phyloP scores from a whole-genome alignment of 2,113 vertebrate genomes.

The Scytalopus superciliaris region DNA sequence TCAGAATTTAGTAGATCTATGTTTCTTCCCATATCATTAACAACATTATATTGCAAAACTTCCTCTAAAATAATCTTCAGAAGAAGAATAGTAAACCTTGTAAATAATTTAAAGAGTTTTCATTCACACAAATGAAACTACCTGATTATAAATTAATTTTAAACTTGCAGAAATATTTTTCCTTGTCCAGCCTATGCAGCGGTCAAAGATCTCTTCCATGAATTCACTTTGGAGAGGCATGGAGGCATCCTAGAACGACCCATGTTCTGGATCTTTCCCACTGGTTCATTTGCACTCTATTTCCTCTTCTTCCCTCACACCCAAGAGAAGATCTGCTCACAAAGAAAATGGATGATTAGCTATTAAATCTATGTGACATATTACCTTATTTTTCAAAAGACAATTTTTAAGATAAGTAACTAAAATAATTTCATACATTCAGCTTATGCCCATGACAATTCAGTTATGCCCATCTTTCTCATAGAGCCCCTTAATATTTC shows the following conservation, averaged over 20 bases:
- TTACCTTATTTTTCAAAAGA: background rate
- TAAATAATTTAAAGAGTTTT: background rate
- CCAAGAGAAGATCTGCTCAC: background rate
- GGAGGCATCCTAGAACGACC: background rate
- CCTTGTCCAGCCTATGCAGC: background rate
- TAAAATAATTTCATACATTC: background rate
- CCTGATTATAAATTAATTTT: background rate
- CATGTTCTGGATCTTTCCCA: background rate
- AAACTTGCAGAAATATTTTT: background rate
- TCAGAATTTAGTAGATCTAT: background rate
- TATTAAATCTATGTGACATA: background rate
- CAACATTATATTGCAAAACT: background rate
- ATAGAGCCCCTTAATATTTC: background rate
- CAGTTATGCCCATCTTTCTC: background rate
- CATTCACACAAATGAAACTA: fast-evolving
- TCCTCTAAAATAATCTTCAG: background rate
- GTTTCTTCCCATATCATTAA: background rate
- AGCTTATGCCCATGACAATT: background rate
- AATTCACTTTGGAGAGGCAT: background rate
- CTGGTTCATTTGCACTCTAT: background rate
- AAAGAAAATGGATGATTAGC: background rate
- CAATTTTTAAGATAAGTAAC: background rate
- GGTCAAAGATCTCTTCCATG: background rate
- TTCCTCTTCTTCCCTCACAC: background rate
- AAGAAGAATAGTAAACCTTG: background rate